Evolutionary conservation across 2,888 invertebrate genomes (phyloP).

Genomic region (Pecten maximus): DNA sequence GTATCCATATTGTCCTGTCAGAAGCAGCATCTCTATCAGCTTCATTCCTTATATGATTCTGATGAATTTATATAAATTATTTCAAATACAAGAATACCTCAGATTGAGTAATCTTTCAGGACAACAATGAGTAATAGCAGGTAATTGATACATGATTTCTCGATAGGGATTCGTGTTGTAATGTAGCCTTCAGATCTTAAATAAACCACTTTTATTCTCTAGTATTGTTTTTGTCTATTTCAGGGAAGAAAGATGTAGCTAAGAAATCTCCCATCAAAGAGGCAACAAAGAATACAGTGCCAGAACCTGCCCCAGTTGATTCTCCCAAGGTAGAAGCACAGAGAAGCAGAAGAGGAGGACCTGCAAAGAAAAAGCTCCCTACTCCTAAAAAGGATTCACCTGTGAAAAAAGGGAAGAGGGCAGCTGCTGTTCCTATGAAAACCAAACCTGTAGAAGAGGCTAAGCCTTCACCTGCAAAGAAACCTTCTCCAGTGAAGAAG

Average conservation of each 20-base stretch:
- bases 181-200: no score
- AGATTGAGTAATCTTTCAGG: no score
- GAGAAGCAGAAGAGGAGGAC: neutral
- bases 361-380: neutral
- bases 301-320: neutral
- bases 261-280: constrained; percentile 23
- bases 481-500: constrained; percentile 38
- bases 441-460: constrained; percentile 40
- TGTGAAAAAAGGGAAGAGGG: constrained; percentile 32
- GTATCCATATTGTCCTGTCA: no score
- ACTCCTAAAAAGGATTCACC: constrained; percentile 31
- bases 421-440: constrained; percentile 38
- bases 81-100: no score
- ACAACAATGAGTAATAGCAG: no score
- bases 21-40: no score
- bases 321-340: neutral
- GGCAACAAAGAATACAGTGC: constrained; percentile 1
- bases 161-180: no score
- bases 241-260: neutral
- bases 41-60: no score
- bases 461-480: constrained; percentile 47
- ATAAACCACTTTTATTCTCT: no score
- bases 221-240: neutral
- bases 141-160: no score
- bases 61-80: no score